Evolutionary conservation across 1,140 invertebrate genomes (phyloP), one percentile per base, ranked within the genome.

Genomic region (Heliconius congener): DNA sequence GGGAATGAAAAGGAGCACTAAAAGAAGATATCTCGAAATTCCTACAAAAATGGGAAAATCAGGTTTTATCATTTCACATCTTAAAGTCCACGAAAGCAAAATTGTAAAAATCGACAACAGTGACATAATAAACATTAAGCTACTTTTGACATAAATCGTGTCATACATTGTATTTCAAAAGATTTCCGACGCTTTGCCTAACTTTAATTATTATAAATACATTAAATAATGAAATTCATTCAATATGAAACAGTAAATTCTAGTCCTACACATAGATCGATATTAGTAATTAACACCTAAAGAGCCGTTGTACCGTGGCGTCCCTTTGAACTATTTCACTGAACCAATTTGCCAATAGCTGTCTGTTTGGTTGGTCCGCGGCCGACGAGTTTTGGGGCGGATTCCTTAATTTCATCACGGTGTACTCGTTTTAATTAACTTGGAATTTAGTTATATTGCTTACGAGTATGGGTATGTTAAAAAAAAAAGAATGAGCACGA

Each of bases 291-390:
- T 75, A 79, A 79, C 78, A 76, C 73, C 46, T 57, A 71, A 79
- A 71, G 50, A 50, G 27, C 42, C 57, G 37, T 13, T 27, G 71
- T 23, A 16, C 27, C 78, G 74, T 71, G 78, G 39, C 57, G 60
- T 75, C 78, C 78, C 74, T 79, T 79, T 79, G 73, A 72, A 79
- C 78, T 71, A 72, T 79, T 79, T 42, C 23, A 66, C 8, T 27
- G 23, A 66, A 66, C 60, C 60, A 66, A 66, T 66, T 66, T 66
- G 60, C 60, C 60, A 30, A 66, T 66, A 27, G 60, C 23, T 60
- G 42, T 23, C 60, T 66, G 60, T 66, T 66, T 66, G 60, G 23
- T 66, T 66, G 27, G 60, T 66, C 27, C 60, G 5, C 13, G n/a
- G 8, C 19, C 60, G 60, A 30, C 60, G 60, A n/a, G 8, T 66